Conservation (phyloP, 2,888 invertebrate genomes). For the Molorchus minor region DNA sequence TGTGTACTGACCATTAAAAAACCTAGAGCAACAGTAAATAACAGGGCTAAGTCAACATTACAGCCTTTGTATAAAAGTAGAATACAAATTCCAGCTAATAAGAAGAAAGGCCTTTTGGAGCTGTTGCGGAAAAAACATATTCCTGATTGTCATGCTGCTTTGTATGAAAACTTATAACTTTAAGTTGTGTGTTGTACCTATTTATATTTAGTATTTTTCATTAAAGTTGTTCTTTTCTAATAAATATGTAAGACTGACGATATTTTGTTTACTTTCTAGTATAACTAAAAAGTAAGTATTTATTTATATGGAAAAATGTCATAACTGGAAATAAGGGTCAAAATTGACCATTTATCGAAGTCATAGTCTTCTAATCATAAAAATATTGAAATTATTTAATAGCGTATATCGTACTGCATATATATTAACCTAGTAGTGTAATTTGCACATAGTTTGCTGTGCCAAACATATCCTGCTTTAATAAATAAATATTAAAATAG, state of each 20-base stretch:
- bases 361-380: neutral
- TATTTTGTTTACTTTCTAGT: too few relatives aligned
- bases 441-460: neutral
- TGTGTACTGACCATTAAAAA: neutral
- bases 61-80: neutral
- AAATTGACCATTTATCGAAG: neutral
- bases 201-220: too few relatives aligned
- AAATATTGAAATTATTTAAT: neutral
- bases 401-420: neutral
- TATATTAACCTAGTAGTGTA: neutral
- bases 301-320: neutral
- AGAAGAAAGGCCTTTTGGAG: neutral
- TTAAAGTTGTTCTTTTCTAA: too few relatives aligned
- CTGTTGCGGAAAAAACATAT: neutral
- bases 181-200: too few relatives aligned
- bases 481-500: neutral
- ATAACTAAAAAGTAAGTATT: neutral
- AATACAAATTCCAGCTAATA: neutral
- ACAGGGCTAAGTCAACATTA: slow-evolving; percentile 2
- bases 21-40: slow-evolving; percentile 6
- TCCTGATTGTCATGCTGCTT: neutral
- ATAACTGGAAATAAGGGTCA: neutral
- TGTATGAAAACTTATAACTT: neutral
- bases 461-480: neutral
- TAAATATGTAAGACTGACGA: too few relatives aligned